Evolutionary conservation across 64 coral and sea anemone species (phyloP), one percentile per base, ranked within the genome.

Genomic region (Porites australiensis): DNA sequence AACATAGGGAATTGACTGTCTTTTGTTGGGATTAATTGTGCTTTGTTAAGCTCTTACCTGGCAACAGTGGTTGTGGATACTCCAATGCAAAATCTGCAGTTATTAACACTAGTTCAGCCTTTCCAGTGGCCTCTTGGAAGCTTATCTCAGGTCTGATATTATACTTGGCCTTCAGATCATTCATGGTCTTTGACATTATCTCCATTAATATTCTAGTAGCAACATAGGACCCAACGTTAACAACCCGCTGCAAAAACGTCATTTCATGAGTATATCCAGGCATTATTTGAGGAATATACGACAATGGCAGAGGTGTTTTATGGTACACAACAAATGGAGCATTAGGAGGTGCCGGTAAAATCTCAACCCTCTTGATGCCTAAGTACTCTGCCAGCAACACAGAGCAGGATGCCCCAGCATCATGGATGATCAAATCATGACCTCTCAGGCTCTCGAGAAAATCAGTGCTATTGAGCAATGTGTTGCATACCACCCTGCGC

Each of bases 101-200:
- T 44, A 88, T 61, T 13, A 93, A 44, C 14, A 93, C 50, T 13
- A 94, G 58, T 22, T 94, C 92, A 23, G 27, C 66, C 23, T 94
- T 55, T 50, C 19, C 52, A 1, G 19, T 6, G 13, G 72, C 74
- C 10, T 95, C 87, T 19, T 37, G 23, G 9, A 90, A 11, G 43
- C 58, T 90, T 45, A 51, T 66, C 43, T 90, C 93, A 13, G 93
- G 93, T 67, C 78, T 95, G 18, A 95, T 90, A 20, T 86, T 79
- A 47, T 79, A 95, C 65, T 85, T 86, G 5, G 9, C 19, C 46
- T 90, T 90, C 0, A 95, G 21, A 3, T 15, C 16, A 8, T n/a
- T n/a, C 74, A 51, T 52, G 4, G 4, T 50, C 20, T 18, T 13
- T 4, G 5, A n/a, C 44, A 19, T 3, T 19, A 77, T 3, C 16